These are phyloP conservation scores for Drosophila meridiana DNA, from an alignment of 2,888 invertebrate species.

Conservation along the genomic window DNA sequence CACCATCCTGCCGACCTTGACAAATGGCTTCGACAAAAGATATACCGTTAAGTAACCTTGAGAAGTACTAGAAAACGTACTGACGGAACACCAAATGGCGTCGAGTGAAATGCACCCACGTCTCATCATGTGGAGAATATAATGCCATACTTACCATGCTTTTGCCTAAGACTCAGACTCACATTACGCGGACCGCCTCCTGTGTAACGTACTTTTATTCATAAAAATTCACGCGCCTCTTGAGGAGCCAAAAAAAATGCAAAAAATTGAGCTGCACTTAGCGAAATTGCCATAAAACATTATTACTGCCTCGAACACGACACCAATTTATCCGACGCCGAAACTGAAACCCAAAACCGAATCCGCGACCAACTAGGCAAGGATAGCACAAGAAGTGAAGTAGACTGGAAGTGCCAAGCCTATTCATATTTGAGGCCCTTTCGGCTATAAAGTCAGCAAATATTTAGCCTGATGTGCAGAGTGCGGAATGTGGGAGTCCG, in stretches of 20 bases:
- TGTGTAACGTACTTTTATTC: constrained; percentile 64
- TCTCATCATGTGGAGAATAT: not conserved
- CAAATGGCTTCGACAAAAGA: constrained; percentile 30
- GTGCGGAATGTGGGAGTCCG: not conserved
- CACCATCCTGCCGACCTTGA: constrained; percentile 28
- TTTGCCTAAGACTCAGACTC: not conserved
- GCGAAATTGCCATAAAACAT: constrained; percentile 74
- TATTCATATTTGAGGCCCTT: constrained; percentile 65
- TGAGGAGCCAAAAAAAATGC: constrained; percentile 28
- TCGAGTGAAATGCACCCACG: constrained; percentile 14
- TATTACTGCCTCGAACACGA: constrained; percentile 50
- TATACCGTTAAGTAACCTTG: constrained; percentile 29
- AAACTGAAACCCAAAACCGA: constrained; percentile 3
- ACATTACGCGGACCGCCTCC: constrained; percentile 25
- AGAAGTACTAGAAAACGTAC: not conserved
- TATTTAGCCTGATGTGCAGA: constrained; percentile 6
- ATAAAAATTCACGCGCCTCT: constrained; percentile 59
- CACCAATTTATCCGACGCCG: constrained; percentile 20
- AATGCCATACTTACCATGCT: constrained; percentile 1
- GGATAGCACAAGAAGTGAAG: constrained; percentile 1
- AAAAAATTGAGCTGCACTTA: constrained; percentile 67
- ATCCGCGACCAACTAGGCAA: constrained; percentile 4
- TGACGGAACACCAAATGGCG: not conserved
- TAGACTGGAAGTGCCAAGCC: constrained; percentile 39
- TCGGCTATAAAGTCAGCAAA: constrained; percentile 17